phyloP scores from a whole-genome alignment of 2,113 vertebrate species.

The Alethe castanea region DNA sequence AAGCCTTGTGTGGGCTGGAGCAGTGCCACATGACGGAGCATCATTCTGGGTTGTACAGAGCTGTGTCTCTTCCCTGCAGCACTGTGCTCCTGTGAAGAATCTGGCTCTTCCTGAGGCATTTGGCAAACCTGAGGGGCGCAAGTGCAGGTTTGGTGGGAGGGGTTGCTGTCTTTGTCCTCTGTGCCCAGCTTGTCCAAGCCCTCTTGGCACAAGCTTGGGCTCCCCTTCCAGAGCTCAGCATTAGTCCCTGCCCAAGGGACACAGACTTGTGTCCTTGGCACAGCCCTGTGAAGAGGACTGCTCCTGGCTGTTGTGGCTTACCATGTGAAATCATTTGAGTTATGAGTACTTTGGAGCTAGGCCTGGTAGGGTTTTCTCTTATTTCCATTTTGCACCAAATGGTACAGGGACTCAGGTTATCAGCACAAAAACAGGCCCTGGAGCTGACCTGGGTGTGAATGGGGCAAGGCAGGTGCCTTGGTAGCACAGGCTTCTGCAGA shows the following conservation, averaged over 20 bases:
- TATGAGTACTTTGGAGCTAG: not conserved
- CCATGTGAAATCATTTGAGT: not conserved
- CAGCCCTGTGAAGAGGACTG: not conserved
- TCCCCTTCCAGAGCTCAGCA: not conserved
- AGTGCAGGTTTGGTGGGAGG: accelerated
- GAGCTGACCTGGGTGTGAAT: not conserved
- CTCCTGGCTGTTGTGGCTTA: not conserved
- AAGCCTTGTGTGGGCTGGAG: constrained; percentile 5
- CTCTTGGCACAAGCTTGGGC: not conserved
- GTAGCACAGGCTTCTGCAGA: not conserved
- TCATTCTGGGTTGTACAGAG: not conserved
- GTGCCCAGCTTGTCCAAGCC: not conserved
- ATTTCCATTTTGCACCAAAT: not conserved
- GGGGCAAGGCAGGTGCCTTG: not conserved
- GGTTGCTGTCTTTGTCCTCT: not conserved
- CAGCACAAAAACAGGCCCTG: not conserved
- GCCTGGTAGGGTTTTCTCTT: not conserved
- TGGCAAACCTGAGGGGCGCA: not conserved
- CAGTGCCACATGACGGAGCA: not conserved
- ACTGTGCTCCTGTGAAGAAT: not conserved
- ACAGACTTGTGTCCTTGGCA: not conserved
- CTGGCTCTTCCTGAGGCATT: not conserved
- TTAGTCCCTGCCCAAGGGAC: not conserved
- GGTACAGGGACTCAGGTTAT: not conserved
- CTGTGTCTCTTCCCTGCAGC: not conserved